phyloP scores from a whole-genome alignment of 92 coral and sea anemone genomes.

The Siderastrea siderea region DNA sequence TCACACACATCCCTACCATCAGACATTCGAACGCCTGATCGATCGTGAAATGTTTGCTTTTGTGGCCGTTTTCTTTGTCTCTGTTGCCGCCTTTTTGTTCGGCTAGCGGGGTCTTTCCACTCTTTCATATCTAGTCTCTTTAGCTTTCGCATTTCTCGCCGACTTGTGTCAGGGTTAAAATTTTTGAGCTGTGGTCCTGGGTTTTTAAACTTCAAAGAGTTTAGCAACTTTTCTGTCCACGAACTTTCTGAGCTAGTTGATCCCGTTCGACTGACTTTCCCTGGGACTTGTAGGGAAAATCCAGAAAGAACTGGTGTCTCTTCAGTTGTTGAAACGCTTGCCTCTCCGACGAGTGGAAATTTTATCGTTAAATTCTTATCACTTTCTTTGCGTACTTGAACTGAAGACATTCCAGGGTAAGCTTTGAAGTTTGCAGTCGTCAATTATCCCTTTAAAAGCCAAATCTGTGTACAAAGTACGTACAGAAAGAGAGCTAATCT shows the following conservation, averaged over 20 bases:
- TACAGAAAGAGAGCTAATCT: neutral
- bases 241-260: slow-evolving; percentile 81
- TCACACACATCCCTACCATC: slow-evolving; percentile 94
- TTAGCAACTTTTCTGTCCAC: slow-evolving; percentile 85
- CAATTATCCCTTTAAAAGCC: neutral
- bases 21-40: slow-evolving; percentile 83
- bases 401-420: slow-evolving; percentile 10
- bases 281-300: slow-evolving; percentile 32
- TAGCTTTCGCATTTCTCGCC: slow-evolving; percentile 92
- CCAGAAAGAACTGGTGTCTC: slow-evolving; percentile 36
- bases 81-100: slow-evolving; percentile 30
- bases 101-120: slow-evolving; percentile 33
- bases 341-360: slow-evolving; percentile 7
- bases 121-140: slow-evolving; percentile 68
- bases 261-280: slow-evolving; percentile 44
- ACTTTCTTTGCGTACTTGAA: slow-evolving; percentile 12
- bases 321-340: slow-evolving; percentile 9
- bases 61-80: slow-evolving; percentile 49
- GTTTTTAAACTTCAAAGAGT: slow-evolving; percentile 88
- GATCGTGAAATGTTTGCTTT: slow-evolving; percentile 80
- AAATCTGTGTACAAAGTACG: neutral
- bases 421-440: neutral
- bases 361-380: slow-evolving; percentile 28
- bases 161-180: slow-evolving; percentile 95
- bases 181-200: slow-evolving; percentile 92